Base-by-base conservation (phyloP, 2,797 vertebrate species). In the Myioborus melanocephalus region DNA sequence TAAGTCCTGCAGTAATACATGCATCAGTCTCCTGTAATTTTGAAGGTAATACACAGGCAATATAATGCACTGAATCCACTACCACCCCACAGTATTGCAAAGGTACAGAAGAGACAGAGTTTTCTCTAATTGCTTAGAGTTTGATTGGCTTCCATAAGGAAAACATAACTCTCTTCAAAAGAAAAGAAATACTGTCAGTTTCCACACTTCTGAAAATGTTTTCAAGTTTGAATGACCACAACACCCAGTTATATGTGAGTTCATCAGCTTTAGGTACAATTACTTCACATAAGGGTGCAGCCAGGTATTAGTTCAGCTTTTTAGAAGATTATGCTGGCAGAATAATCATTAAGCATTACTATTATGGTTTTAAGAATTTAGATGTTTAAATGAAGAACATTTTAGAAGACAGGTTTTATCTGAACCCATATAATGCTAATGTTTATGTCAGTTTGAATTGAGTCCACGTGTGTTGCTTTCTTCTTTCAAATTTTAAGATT, bases 371-470 rank as follows among this genome's bases (percentile, higher is more conserved):
- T 95, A 89, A 92, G 90, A 97, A 94, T 92, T 89, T 69, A 95
- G 96, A 91, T 91, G 83, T 92, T 96, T 96, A 95, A 96, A 96
- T 80, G 79, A 96, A 94, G 89, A 96, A 93, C 83, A 96, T 75
- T 95, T 96, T 91, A 95, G 88, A 95, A 92, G 83, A 87, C 79
- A 97, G 76, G 81, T 93, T 96, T 97, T 94, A 86, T 90, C 93
- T 63, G 66, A 97, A 92, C 69, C 92, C 86, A 92, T 84, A 94
- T 93, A 97, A 96, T 78, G 76, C 90, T 97, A 94, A 97, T 79
- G 92, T 96, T 73, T 95, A 90, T 93, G 89, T 97, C 94, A 95
- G 80, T 96, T 95, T 96, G 96, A 97, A 97, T 95, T 94, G 93
- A 97, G 81, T 68, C 69, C 60, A 77, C 46, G 89, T 95, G 92